phyloP scores from a whole-genome alignment of 2,888 invertebrate genomes.

The Campoletis raptor region DNA sequence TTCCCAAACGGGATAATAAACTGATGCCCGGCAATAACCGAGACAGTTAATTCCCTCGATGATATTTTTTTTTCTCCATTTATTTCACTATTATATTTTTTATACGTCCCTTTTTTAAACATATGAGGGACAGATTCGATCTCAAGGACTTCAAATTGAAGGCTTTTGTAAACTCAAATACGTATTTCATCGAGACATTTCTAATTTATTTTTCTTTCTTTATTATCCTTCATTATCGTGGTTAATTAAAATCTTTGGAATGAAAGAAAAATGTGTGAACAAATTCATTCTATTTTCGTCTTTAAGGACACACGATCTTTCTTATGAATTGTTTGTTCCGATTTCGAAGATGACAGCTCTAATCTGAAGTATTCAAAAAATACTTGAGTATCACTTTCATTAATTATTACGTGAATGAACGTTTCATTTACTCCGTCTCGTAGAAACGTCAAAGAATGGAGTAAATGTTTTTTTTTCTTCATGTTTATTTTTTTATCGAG shows the following conservation, averaged over 20 bases:
- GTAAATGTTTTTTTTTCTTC: slow-evolving; percentile 20
- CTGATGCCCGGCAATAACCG: slow-evolving; percentile 67
- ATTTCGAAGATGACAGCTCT: neutral
- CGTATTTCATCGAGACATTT: neutral
- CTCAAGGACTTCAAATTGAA: slow-evolving; percentile 23
- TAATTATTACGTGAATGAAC: neutral
- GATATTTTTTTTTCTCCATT: slow-evolving; percentile 15
- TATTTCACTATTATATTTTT: slow-evolving; percentile 14
- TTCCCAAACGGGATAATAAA: slow-evolving; percentile 69
- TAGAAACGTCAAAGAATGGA: slow-evolving; percentile 36
- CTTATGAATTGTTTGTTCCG: neutral
- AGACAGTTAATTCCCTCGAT: slow-evolving; percentile 65
- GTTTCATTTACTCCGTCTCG: neutral
- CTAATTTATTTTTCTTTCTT: neutral
- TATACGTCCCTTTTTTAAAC: slow-evolving; percentile 1
- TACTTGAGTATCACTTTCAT: neutral
- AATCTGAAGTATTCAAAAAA: neutral
- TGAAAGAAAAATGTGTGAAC: neutral
- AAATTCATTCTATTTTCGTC: neutral
- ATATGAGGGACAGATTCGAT: slow-evolving; percentile 23
- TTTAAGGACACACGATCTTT: neutral
- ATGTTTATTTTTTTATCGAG: neutral
- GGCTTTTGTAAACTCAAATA: slow-evolving; percentile 16
- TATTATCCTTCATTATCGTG: neutral
- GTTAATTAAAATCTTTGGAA: neutral